Evolutionary conservation across 2,113 vertebrate genomes (phyloP).

Genomic region (Sinocyclocheilus anshuiensis): DNA sequence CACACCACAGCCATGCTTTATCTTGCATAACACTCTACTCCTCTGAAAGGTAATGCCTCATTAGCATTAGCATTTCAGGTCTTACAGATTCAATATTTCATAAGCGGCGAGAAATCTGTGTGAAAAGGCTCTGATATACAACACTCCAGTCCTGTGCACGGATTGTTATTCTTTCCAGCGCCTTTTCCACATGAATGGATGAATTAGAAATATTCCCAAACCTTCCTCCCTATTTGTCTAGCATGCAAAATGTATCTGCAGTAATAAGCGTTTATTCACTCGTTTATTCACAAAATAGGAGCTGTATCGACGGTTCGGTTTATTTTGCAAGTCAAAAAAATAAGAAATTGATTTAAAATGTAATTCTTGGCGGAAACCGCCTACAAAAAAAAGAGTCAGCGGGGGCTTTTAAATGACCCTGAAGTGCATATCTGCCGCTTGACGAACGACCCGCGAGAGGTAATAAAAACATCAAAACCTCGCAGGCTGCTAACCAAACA

Average conservation of each 20-base stretch:
- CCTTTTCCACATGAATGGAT: slow-evolving; percentile 76
- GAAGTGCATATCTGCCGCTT: slow-evolving; percentile 70
- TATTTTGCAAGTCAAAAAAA: slow-evolving; percentile 60
- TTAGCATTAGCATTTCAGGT: slow-evolving; percentile 73
- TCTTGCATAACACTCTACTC: slow-evolving; percentile 64
- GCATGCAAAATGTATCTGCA: slow-evolving; percentile 54
- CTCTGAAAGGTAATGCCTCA: slow-evolving; percentile 66
- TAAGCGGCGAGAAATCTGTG: slow-evolving; percentile 63
- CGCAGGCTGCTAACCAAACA: slow-evolving; percentile 76
- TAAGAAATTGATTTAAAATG: slow-evolving; percentile 71
- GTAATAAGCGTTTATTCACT: slow-evolving; percentile 67
- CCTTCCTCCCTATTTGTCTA: slow-evolving; percentile 51
- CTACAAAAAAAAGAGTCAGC: slow-evolving; percentile 62
- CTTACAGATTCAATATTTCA: slow-evolving; percentile 66
- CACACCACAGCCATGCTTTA: slow-evolving; percentile 60
- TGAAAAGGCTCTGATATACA: slow-evolving; percentile 65
- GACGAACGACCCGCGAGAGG: slow-evolving; percentile 76
- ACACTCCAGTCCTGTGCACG: slow-evolving; percentile 58
- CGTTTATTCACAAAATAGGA: slow-evolving; percentile 68
- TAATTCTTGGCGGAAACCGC: slow-evolving; percentile 69
- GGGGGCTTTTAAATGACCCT: slow-evolving; percentile 79
- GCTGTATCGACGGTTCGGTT: slow-evolving; percentile 53
- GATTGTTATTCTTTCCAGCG: slow-evolving; percentile 74
- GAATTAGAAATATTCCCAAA: slow-evolving; percentile 75
- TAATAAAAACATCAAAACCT: slow-evolving; percentile 82